phyloP scores from a whole-genome alignment of 2,888 invertebrate genomes.

The Cinara cedri region DNA sequence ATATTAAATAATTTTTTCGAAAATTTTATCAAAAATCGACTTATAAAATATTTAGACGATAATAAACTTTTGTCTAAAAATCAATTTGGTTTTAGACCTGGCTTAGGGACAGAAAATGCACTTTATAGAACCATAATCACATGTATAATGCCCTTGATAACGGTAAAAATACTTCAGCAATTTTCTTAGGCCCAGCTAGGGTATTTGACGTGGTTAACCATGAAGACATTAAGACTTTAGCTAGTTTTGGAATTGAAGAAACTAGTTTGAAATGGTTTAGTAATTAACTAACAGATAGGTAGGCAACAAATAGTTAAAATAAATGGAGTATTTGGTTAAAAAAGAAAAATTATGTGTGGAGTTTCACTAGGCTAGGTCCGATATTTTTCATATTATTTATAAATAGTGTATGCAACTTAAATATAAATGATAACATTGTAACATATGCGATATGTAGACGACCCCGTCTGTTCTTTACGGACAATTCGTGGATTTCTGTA shows the following conservation, averaged over 20 bases:
- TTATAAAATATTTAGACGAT: constrained; percentile 9
- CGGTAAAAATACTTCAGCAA: not conserved
- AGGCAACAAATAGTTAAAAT: constrained; percentile 32
- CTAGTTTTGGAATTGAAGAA: not conserved
- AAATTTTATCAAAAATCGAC: constrained; percentile 15
- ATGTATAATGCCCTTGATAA: not conserved
- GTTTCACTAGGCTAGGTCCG: constrained; percentile 2
- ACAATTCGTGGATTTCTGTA: no score
- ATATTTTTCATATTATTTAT: constrained; percentile 19
- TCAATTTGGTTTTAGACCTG: no score
- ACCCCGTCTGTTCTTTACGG: no score
- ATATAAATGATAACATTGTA: no score
- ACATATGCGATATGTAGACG: no score
- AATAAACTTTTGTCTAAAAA: not conserved
- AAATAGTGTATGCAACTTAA: not conserved
- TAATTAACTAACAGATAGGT: constrained; percentile 17
- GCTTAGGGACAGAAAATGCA: not conserved
- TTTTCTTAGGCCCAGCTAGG: not conserved
- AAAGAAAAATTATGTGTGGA: constrained; percentile 27
- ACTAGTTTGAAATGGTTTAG: constrained; percentile 1
- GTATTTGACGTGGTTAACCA: not conserved
- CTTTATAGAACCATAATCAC: not conserved
- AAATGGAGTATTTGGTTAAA: constrained; percentile 20
- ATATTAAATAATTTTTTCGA: constrained; percentile 15
- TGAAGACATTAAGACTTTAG: not conserved